Evolutionary conservation across 1,140 invertebrate species (phyloP).

Genomic region (Halictus rubicundus): DNA sequence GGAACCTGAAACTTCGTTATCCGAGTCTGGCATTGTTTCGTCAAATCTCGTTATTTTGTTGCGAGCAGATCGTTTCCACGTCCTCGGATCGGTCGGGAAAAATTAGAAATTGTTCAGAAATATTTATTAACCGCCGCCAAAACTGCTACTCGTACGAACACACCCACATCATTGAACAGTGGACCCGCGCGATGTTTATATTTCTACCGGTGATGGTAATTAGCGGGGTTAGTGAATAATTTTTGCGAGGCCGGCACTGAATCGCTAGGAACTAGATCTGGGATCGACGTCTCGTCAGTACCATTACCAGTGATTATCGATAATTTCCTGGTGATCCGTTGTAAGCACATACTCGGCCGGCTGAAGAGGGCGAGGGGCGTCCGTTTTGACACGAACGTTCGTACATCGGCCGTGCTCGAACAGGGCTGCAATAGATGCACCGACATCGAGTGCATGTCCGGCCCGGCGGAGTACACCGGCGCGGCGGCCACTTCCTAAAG

Average conservation of each 20-base stretch:
- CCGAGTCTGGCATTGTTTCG: too few relatives aligned
- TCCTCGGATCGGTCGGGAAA: too few relatives aligned
- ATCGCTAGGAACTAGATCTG: conserved; percentile 2
- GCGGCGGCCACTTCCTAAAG: conserved; percentile 40
- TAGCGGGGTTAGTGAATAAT: too few relatives aligned
- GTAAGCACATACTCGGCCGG: conserved; percentile 35
- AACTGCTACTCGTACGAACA: too few relatives aligned
- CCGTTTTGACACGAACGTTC: conserved; percentile 40
- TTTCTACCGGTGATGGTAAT: too few relatives aligned
- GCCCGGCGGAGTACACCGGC: conserved; percentile 6
- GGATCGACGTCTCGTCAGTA: conserved; percentile 20
- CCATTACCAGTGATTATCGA: conserved; percentile 45
- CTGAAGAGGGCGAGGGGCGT: background rate
- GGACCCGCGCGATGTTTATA: too few relatives aligned
- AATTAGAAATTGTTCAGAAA: too few relatives aligned
- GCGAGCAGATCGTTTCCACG: too few relatives aligned
- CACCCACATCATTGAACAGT: too few relatives aligned
- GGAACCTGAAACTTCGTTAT: too few relatives aligned
- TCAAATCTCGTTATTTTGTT: too few relatives aligned
- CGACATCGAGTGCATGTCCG: conserved; percentile 52
- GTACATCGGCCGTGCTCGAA: conserved; percentile 25
- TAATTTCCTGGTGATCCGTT: conserved; percentile 28
- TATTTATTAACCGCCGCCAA: too few relatives aligned
- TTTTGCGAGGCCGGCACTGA: background rate
- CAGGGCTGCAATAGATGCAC: conserved; percentile 47